Evolutionary conservation across 2,113 vertebrate species (phyloP).

Genomic region (Leuciscus idus): DNA sequence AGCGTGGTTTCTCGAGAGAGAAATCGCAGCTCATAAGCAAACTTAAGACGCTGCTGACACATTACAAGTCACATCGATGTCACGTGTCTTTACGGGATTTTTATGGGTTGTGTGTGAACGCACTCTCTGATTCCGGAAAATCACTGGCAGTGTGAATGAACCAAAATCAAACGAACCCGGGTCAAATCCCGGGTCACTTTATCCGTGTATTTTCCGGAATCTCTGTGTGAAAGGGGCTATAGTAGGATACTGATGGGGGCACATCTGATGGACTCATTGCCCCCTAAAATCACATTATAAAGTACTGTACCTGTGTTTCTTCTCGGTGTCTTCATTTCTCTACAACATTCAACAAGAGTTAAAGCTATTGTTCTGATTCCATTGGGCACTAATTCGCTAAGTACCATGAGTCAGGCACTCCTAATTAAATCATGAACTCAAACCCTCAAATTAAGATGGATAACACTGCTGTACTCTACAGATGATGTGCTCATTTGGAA

Average conservation of each 20-base stretch:
- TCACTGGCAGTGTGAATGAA: no score
- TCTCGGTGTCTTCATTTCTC: not conserved
- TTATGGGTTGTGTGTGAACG: no score
- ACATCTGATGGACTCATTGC: not conserved
- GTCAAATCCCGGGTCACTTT: no score
- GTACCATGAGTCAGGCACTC: slow-evolving; percentile 36
- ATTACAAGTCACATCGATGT: no score
- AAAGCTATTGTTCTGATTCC: slow-evolving; percentile 43
- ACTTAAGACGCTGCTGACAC: no score
- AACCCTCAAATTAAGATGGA: slow-evolving; percentile 35
- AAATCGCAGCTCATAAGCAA: no score
- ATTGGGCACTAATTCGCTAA: slow-evolving; percentile 58
- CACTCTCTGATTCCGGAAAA: no score
- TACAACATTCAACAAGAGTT: not conserved
- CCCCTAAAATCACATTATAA: not conserved
- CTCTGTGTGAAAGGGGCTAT: no score
- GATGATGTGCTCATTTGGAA: slow-evolving; percentile 30
- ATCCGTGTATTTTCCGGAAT: no score
- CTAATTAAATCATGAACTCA: slow-evolving; percentile 20
- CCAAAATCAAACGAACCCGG: no score
- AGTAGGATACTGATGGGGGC: not conserved
- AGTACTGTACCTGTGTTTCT: not conserved
- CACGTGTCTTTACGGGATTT: no score
- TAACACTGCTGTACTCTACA: not conserved
- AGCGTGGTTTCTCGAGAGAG: no score